Conservation (phyloP, 2,888 invertebrate species). For the Galeopsomyia nigrocyanea region DNA sequence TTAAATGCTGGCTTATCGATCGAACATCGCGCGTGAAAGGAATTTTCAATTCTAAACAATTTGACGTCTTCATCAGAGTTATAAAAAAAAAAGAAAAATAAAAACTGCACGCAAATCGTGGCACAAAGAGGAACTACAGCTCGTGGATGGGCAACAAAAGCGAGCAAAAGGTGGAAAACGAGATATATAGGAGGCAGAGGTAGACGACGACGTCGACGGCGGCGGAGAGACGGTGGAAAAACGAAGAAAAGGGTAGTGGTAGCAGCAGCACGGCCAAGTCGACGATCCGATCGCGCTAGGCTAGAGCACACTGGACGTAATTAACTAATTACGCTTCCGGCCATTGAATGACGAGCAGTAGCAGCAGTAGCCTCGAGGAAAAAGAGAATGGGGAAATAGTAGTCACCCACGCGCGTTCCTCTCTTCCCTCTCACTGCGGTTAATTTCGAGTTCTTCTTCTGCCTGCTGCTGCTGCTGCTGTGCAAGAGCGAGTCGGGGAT, state of each 20-base stretch:
- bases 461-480: not conserved
- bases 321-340: conserved; percentile 63
- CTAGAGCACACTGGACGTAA: conserved; percentile 51
- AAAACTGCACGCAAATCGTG: too few relatives aligned
- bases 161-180: too few relatives aligned
- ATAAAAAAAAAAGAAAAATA: too few relatives aligned
- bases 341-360: conserved; percentile 57
- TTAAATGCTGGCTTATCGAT: too few relatives aligned
- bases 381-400: conserved; percentile 49
- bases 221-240: not conserved
- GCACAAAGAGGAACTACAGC: too few relatives aligned
- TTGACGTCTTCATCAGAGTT: too few relatives aligned
- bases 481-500: not conserved
- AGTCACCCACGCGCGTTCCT: not conserved
- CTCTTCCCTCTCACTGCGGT: conserved; percentile 43
- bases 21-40: too few relatives aligned
- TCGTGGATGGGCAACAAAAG: conserved; percentile 13
- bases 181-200: too few relatives aligned
- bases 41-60: too few relatives aligned
- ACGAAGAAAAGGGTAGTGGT: conserved; percentile 7
- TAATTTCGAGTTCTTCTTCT: conserved; percentile 50
- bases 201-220: too few relatives aligned
- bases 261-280: not conserved
- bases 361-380: conserved; percentile 9
- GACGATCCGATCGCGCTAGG: conserved; percentile 10